Base-by-base conservation (phyloP, 2,113 vertebrate genomes). In the Pseudonaja textilis region DNA sequence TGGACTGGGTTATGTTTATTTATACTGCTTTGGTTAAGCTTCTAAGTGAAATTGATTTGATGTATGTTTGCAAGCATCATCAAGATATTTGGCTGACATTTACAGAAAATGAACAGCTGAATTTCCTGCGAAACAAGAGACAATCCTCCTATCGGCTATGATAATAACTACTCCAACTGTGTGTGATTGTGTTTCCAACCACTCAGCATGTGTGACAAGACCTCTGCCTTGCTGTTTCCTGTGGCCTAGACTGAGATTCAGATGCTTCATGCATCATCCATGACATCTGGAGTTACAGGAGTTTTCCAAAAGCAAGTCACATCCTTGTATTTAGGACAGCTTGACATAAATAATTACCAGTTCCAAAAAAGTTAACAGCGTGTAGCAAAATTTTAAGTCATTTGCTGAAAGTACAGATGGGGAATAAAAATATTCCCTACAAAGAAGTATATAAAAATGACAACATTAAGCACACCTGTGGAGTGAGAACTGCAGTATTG, bases 111-210 rank as follows among this genome's bases (percentile, higher is more conserved):
- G 81, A 93, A 96, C 96, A 96, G 96, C 95, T 97, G 97, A 96
- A 97, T 96, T 94, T 96, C 96, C 94, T 96, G 74, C 90, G 96
- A 97, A 97, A 97, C 91, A 95, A 97, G 95, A 97, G 95, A 96
- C 93, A 94, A 96, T 93, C 92, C 92, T 94, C 94, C 92, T 93
- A 94, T 96, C 89, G 64, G 91, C 96, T 95, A 96, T 94, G 64
- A 97, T 85, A 81, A 81, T 42, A 94, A 94, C 93, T 95, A 54
- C 50, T 89, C 91, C 92, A 94, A 94, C 93, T 88, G 95, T 90
- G 93, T 94, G 93, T 87, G 96, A 96, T 97, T 55, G 0, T 91
- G 92, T 97, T 97, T 97, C 96, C 95, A 95, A 42, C 3, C 0
- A 96, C 95, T 96, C 94, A 95, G 94, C 94, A 93, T 96, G 87